phyloP scores from a whole-genome alignment of 2,888 invertebrate species.

The Ligdia adustata region DNA sequence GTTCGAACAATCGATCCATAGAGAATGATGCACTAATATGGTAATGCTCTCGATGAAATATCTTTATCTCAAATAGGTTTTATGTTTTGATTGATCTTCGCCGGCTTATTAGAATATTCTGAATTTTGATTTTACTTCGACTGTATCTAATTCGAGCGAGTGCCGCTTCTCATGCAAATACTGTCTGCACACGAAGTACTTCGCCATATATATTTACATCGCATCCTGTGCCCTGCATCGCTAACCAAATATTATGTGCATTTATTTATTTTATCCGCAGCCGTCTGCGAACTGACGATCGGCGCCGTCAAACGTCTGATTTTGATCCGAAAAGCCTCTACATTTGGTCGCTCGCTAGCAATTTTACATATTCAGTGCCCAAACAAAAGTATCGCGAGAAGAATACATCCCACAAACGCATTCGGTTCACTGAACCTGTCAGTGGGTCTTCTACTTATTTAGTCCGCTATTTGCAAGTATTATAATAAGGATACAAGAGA shows the following conservation, averaged over 20 bases:
- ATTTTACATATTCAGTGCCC: slow-evolving; percentile 60
- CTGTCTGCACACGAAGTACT: slow-evolving; percentile 49
- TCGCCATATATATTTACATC: slow-evolving; percentile 53
- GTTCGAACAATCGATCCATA: slow-evolving; percentile 54
- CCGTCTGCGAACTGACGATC: slow-evolving; percentile 48
- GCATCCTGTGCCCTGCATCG: slow-evolving; percentile 56
- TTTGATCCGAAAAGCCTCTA: slow-evolving; percentile 48
- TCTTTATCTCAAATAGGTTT: too few relatives aligned
- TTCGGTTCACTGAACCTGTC: slow-evolving; percentile 61
- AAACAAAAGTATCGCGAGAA: slow-evolving; percentile 46
- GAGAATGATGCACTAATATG: slow-evolving; percentile 59
- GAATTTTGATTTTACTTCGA: slow-evolving; percentile 36
- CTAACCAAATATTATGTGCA: slow-evolving; percentile 79
- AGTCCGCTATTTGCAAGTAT: slow-evolving; percentile 68
- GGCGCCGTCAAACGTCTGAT: slow-evolving; percentile 48
- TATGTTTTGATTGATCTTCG: slow-evolving; percentile 50
- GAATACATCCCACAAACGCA: slow-evolving; percentile 46
- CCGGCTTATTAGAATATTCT: slow-evolving; percentile 40
- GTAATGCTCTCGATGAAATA: too few relatives aligned
- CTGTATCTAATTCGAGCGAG: slow-evolving; percentile 56
- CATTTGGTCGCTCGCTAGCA: slow-evolving; percentile 34
- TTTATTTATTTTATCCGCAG: slow-evolving; percentile 68
- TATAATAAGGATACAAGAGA: slow-evolving; percentile 26
- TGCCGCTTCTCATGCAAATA: slow-evolving; percentile 71
- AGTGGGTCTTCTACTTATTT: slow-evolving; percentile 69